Evolutionary conservation across 1,140 invertebrate genomes (phyloP).

Genomic region (Drosophila jambulina): DNA sequence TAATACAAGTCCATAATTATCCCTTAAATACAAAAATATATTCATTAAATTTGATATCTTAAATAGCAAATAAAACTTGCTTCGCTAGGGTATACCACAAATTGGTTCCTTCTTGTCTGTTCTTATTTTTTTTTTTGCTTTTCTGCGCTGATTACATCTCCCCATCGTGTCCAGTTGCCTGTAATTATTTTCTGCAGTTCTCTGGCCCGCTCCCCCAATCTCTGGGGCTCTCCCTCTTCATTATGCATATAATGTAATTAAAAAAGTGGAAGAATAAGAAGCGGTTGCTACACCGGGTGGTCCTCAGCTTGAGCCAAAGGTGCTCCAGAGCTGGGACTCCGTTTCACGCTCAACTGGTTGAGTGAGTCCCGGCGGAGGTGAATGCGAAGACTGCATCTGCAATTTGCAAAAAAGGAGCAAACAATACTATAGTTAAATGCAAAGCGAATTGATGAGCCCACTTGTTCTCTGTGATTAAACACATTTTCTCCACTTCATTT

Average conservation of each 20-base stretch:
- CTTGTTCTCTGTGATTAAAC: conserved; percentile 7
- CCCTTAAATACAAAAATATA: neutral
- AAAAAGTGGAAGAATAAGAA: conserved; percentile 57
- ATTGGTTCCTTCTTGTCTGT: conserved; percentile 12
- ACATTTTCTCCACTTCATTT: conserved; percentile 10
- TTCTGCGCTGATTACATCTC: conserved; percentile 73
- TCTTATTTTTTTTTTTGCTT: conserved; percentile 1
- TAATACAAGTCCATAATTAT: neutral
- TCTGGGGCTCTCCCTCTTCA: conserved; percentile 57
- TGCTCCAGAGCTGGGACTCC: conserved; percentile 17
- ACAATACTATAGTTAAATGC: conserved; percentile 22
- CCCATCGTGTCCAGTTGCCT: conserved; percentile 57
- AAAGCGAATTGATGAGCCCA: conserved; percentile 14
- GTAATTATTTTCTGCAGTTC: conserved; percentile 71
- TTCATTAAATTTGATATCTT: neutral
- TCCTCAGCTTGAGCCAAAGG: conserved; percentile 28
- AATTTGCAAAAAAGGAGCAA: neutral
- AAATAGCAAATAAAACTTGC: conserved; percentile 1
- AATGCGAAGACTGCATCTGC: conserved; percentile 4
- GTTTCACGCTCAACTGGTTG: conserved; percentile 47
- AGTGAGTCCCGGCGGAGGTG: conserved; percentile 12
- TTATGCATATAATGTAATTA: conserved; percentile 81
- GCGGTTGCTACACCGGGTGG: conserved; percentile 36
- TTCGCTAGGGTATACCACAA: conserved; percentile 8
- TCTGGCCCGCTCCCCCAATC: conserved; percentile 35